A percentile compares a stretch with the other conserved stretches of the same genome.
phyloP scores from a whole-genome alignment of 2,888 invertebrate genomes.

The Dasysyrphus albostriatus region DNA sequence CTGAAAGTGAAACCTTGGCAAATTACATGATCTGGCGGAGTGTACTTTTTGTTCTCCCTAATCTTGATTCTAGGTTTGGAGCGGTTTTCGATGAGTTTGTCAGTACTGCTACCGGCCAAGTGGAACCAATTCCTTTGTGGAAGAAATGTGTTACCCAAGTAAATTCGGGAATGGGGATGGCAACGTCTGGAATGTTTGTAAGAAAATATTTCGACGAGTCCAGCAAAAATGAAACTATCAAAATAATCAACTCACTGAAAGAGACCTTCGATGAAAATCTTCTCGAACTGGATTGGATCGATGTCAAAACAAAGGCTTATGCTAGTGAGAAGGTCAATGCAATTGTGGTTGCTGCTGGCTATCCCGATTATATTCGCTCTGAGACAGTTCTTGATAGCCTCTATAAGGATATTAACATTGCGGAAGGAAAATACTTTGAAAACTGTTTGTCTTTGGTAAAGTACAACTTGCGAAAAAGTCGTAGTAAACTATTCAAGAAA shows the following conservation, averaged over 20 bases:
- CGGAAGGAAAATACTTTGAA: slow-evolving; percentile 90
- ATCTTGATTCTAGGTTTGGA: slow-evolving; percentile 56
- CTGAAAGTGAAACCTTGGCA: slow-evolving; percentile 56
- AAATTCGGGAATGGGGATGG: slow-evolving; percentile 91
- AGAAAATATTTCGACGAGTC: slow-evolving; percentile 86
- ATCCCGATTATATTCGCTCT: slow-evolving; percentile 94
- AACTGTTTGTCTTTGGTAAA: slow-evolving; percentile 91
- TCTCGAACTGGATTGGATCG: slow-evolving; percentile 95
- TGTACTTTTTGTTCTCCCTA: slow-evolving; percentile 38
- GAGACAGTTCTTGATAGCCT: slow-evolving; percentile 91
- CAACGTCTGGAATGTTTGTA: slow-evolving; percentile 86
- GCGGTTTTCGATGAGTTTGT: slow-evolving; percentile 79
- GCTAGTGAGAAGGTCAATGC: slow-evolving; percentile 95
- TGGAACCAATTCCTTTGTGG: slow-evolving; percentile 93
- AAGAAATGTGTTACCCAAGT: slow-evolving; percentile 94
- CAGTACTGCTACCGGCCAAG: slow-evolving; percentile 92
- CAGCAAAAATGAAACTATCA: slow-evolving; percentile 86
- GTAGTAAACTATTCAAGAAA: slow-evolving; percentile 85
- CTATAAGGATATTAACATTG: slow-evolving; percentile 89
- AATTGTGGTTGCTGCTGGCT: slow-evolving; percentile 96
- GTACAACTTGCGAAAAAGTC: slow-evolving; percentile 89
- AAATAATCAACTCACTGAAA: slow-evolving; percentile 94
- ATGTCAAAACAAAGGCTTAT: slow-evolving; percentile 90
- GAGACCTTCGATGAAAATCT: slow-evolving; percentile 93
- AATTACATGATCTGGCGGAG: slow-evolving; percentile 76